Evolutionary conservation across 2,113 vertebrate species (phyloP), one percentile per base, ranked within the genome.

Genomic region (Phoenicopterus ruber): DNA sequence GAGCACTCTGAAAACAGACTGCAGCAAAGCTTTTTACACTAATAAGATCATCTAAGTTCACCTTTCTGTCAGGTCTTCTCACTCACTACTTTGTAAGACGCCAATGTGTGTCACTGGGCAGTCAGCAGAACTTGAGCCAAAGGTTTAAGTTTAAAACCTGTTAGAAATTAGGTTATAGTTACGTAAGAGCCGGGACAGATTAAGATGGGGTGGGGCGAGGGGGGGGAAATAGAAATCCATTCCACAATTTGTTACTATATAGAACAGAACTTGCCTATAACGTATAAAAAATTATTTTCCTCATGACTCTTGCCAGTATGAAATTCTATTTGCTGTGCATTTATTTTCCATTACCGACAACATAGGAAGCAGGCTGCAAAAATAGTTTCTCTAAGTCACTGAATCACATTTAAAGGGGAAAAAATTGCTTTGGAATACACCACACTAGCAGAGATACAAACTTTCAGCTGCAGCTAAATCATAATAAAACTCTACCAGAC

Each of bases 271-370:
- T 76, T 73, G 44, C 26, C 97, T 22, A 67, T 81, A 90, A 72
- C 84, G 26, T 54, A 78, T 80, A 84, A 95, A 94, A 96, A 94
- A 83, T 86, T 90, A 90, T 93, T 96, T 95, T 97, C 82, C 73
- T 82, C 74, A 57, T 76, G 66, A 93, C 79, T 95, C 93, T 67
- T 74, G 74, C 83, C 83, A 92, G 83, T 80, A 96, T 93, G 81
- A 97, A 96, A 97, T 97, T 96, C 85, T 94, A 97, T 98, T 98
- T 96, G 94, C 87, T 97, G 83, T 95, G 88, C 86, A 96, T 97
- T 97, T 97, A 93, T 91, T 98, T 97, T 96, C 92, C 96, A 95
- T 97, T 97, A 97, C 85, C 89, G 85, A 93, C 90, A 96, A 95
- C 54, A 86, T 28, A 86, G 71, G 93, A 93, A 94, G 63, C 86